Conservation (phyloP, 2,113 vertebrate genomes). For the Emberiza fucata region DNA sequence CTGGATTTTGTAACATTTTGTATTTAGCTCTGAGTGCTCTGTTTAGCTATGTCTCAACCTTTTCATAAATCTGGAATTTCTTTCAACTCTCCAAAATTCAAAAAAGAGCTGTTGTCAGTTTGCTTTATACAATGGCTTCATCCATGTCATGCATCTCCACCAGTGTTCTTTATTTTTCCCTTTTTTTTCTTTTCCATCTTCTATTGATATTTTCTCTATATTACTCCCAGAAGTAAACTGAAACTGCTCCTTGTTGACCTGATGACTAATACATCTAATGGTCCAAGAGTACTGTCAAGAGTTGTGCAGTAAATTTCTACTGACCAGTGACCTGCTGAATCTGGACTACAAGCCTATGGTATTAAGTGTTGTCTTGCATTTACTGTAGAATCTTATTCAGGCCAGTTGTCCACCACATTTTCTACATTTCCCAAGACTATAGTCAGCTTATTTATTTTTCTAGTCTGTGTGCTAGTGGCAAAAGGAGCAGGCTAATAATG, state of each 20-base stretch:
- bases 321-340: background rate
- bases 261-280: background rate
- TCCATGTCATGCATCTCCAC: background rate
- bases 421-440: background rate
- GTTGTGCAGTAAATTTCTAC: background rate
- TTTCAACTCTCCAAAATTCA: background rate
- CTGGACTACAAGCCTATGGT: background rate
- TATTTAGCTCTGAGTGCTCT: background rate
- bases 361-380: background rate
- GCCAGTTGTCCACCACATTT: background rate
- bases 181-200: background rate
- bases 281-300: background rate
- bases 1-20: background rate
- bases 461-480: background rate
- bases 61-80: background rate
- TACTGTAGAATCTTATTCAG: background rate
- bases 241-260: background rate
- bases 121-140: background rate
- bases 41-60: background rate
- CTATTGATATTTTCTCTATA: background rate
- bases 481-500: background rate
- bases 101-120: background rate
- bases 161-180: fast-evolving
- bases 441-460: background rate
- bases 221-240: background rate